Base-by-base conservation (phyloP, 2,113 vertebrate genomes). In the Myotis brandtii region DNA sequence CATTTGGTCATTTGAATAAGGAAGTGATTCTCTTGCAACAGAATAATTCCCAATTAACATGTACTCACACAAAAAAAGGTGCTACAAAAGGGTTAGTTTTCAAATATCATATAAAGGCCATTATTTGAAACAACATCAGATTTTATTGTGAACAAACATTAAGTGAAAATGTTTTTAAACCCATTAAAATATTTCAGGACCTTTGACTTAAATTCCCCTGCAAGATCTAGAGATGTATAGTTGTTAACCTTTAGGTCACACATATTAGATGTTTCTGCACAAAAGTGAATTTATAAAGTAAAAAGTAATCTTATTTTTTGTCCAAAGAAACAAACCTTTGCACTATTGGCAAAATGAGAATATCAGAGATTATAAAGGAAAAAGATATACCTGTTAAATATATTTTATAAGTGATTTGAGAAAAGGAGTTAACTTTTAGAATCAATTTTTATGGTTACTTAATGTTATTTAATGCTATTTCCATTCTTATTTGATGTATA, bases 251-350 rank as follows among this genome's bases (percentile, higher is more conserved):
- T 72, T 37, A 82, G 18, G 23, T 32, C 43, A 93, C 5, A 62
- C 7, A 37, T 76, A n/a, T 37, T 64, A 18, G 43, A 20, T 34
- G 79, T 83, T 72, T 91, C n/a, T 70, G 2, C 54, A 70, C 3
- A 40, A 82, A 94, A 91, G 20, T 86, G 27, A 89, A 64, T 52
- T 93, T 91, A 82, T 21, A 16, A 89, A 75, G 25, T 59, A 2
- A 73, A 54, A 64, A 93, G 83, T 72, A 72, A 50, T 82, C 18
- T 59, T 56, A 23, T 43, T 85, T 85, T 72, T 89, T 86, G 12
- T 37, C 34, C 20, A 66, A 56, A 48, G 20, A 66, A 56, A 48
- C 32, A 93, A 80, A 64, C 6, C 9, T 70, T 18, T 88, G 4
- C 14, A 84, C 27, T 32, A 14, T 6, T 85, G 27, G 50, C 6